Percentiles rank a stretch among this genome's conserved stretches.
Evolutionary conservation across 2,113 vertebrate species (phyloP).

Genomic region (Pollachius pollachius): DNA sequence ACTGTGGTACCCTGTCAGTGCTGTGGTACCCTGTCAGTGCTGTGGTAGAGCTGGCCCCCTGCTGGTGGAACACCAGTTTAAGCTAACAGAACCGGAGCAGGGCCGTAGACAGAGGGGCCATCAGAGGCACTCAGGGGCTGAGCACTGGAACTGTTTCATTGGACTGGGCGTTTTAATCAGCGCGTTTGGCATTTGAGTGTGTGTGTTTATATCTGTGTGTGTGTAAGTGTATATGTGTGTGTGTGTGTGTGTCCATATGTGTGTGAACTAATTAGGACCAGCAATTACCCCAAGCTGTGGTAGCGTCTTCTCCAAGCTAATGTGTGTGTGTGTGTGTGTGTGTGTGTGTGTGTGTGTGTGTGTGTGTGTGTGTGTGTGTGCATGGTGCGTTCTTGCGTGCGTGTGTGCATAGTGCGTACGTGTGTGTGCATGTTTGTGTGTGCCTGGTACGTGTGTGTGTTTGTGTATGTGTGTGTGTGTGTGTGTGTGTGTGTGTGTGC

Average conservation of each 20-base stretch:
- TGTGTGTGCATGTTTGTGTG: constrained; percentile 2
- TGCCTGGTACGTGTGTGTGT: neutral
- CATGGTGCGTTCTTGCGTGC: neutral
- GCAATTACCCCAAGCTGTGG: constrained; percentile 56
- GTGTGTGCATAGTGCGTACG: neutral
- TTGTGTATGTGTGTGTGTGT: constrained; percentile 2
- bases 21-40: no score
- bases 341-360: constrained; percentile 9
- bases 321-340: constrained; percentile 2
- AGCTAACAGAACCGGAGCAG: no score
- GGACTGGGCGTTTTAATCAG: constrained; percentile 48
- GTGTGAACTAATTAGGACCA: constrained; percentile 62
- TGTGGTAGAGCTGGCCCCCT: no score
- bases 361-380: neutral
- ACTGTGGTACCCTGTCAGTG: no score
- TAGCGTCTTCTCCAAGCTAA: constrained; percentile 36
- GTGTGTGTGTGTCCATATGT: constrained; percentile 16
- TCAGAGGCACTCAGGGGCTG: no score
- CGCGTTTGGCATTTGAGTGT: constrained; percentile 32
- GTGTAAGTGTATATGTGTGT: constrained; percentile 15
- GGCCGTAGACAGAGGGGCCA: no score
- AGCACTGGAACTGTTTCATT: constrained; percentile 27
- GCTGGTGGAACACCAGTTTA: no score
- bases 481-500: constrained; percentile 5
- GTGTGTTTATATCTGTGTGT: constrained; percentile 5